A percentile compares a stretch with the other conserved stretches of the same genome.
phyloP scores from a whole-genome alignment of 2,113 vertebrate genomes.

The Toxotes chatareus region DNA sequence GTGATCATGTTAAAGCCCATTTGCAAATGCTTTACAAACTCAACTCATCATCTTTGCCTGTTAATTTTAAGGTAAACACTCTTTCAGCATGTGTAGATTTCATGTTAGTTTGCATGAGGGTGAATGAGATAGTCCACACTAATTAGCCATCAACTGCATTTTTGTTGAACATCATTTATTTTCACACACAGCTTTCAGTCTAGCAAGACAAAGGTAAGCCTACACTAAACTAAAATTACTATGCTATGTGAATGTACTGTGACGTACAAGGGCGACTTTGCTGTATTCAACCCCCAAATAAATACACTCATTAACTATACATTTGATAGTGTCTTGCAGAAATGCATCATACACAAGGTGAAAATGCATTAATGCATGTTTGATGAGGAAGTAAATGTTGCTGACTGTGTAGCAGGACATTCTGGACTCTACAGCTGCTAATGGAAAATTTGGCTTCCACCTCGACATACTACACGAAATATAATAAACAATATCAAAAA shows the following conservation, averaged over 20 bases:
- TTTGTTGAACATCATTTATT: neutral
- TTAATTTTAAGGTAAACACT: too few relatives aligned
- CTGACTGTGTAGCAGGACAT: neutral
- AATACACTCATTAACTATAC: neutral
- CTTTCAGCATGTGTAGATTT: too few relatives aligned
- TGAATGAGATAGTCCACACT: neutral
- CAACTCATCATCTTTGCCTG: too few relatives aligned
- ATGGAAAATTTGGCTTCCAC: slow-evolving; percentile 23
- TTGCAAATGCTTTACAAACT: neutral
- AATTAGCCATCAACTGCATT: neutral
- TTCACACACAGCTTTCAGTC: neutral
- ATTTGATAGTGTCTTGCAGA: slow-evolving; percentile 5
- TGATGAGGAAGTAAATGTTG: neutral
- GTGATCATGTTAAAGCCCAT: neutral
- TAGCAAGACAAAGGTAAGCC: neutral
- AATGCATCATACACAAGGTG: slow-evolving; percentile 15
- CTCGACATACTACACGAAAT: neutral
- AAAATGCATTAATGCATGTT: slow-evolving; percentile 17
- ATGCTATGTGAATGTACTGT: neutral
- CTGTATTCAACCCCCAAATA: neutral
- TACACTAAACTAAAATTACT: neutral
- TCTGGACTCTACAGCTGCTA: neutral
- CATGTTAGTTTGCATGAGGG: too few relatives aligned
- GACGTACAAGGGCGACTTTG: neutral
- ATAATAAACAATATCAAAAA: neutral